phyloP scores from a whole-genome alignment of 1,140 invertebrate genomes.

The Pteromalus puparum region DNA sequence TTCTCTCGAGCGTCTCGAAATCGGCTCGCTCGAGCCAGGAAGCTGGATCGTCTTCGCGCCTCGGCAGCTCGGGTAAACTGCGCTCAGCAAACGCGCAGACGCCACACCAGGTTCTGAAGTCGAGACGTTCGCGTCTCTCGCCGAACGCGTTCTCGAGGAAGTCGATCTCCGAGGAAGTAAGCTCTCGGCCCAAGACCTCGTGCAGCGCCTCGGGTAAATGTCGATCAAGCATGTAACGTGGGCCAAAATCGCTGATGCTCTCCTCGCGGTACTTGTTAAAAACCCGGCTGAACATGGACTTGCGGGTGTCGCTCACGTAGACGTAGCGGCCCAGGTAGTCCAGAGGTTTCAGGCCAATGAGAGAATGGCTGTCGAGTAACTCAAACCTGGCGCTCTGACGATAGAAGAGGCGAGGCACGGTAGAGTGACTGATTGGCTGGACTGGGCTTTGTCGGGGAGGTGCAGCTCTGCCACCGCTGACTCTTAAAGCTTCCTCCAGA shows the following conservation, averaged over 20 bases:
- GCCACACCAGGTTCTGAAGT: slow-evolving; percentile 82
- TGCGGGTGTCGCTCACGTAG: slow-evolving; percentile 78
- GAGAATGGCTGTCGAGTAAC: slow-evolving; percentile 78
- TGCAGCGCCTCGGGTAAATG: slow-evolving; percentile 76
- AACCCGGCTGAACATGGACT: slow-evolving; percentile 77
- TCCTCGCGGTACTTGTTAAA: slow-evolving; percentile 75
- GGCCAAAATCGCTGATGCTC: slow-evolving; percentile 51
- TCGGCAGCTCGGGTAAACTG: slow-evolving; percentile 74
- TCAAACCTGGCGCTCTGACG: slow-evolving; percentile 80
- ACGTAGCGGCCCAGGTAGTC: slow-evolving; percentile 79
- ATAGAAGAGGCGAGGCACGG: slow-evolving; percentile 80
- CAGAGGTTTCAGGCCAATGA: slow-evolving; percentile 77
- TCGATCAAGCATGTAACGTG: slow-evolving; percentile 69
- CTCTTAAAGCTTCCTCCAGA: slow-evolving; percentile 80
- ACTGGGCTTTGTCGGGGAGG: slow-evolving; percentile 62
- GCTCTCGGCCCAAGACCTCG: slow-evolving; percentile 78
- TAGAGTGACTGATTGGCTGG: slow-evolving; percentile 68
- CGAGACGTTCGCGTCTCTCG: slow-evolving; percentile 74
- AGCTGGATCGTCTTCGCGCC: slow-evolving; percentile 74
- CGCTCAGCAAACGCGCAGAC: slow-evolving; percentile 81
- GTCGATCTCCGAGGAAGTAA: slow-evolving; percentile 72
- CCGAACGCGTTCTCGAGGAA: slow-evolving; percentile 73
- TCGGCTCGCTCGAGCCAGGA: slow-evolving; percentile 69
- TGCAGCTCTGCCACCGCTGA: slow-evolving; percentile 64
- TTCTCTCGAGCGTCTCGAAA: slow-evolving; percentile 66